phyloP scores from a whole-genome alignment of 2,888 invertebrate species.

The Eilema caniola region DNA sequence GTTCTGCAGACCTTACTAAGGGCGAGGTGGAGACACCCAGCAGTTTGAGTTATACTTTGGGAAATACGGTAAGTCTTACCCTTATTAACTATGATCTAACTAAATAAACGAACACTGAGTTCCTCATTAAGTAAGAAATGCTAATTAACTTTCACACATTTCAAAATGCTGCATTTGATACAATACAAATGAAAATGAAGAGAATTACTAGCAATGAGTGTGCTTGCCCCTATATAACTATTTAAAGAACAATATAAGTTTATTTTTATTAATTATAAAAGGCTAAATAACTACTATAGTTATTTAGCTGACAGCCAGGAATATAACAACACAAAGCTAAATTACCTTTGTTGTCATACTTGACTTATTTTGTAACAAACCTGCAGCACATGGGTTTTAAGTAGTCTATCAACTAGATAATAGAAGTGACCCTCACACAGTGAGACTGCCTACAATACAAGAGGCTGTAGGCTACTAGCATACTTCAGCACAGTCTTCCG shows the following conservation, averaged over 20 bases:
- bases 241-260: neutral
- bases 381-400: too few species aligned
- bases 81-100: neutral
- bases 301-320: too few species aligned
- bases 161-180: conserved; percentile 21
- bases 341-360: too few species aligned
- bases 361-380: too few species aligned
- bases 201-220: neutral
- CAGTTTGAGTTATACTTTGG: conserved; percentile 83
- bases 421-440: too few species aligned
- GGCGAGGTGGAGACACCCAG: conserved; percentile 84
- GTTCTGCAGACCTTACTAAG: conserved; percentile 82
- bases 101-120: neutral
- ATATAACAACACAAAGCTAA: too few species aligned
- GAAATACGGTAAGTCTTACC: conserved; percentile 76
- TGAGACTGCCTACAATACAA: too few species aligned
- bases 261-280: too few species aligned
- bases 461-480: too few species aligned
- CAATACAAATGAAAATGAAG: conserved; percentile 8
- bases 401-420: too few species aligned
- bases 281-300: too few species aligned
- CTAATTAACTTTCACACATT: conserved; percentile 36
- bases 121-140: conserved; percentile 23
- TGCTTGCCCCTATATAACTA: neutral
- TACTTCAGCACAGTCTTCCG: too few species aligned